These are phyloP conservation scores for Pterocles orientalis DNA, from an alignment of 2,113 vertebrate species.

Conservation along the genomic window DNA sequence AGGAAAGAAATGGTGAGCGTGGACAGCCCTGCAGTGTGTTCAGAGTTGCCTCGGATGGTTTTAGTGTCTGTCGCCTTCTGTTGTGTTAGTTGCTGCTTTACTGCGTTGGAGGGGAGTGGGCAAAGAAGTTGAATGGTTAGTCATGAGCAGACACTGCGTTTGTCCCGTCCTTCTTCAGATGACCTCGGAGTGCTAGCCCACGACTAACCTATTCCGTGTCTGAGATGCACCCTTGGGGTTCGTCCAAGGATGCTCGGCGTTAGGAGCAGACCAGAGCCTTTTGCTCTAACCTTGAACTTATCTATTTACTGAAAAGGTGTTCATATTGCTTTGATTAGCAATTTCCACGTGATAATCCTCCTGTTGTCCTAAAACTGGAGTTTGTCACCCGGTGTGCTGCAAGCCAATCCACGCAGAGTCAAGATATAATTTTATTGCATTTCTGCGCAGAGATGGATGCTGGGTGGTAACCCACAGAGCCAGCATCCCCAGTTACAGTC, in stretches of 20 bases:
- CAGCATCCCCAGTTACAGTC: too few relatives aligned
- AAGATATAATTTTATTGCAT: too few relatives aligned
- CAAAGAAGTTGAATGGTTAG: neutral
- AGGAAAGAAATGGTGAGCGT: neutral
- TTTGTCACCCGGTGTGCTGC: too few relatives aligned
- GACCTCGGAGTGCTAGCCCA: neutral
- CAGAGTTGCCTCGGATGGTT: neutral
- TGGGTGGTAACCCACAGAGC: too few relatives aligned
- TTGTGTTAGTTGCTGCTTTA: neutral
- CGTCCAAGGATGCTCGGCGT: neutral
- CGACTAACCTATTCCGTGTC: neutral
- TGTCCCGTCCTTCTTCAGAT: neutral
- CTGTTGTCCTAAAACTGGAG: too few relatives aligned
- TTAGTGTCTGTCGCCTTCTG: neutral
- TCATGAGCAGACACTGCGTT: fast-evolving
- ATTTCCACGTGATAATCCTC: neutral
- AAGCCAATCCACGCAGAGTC: too few relatives aligned
- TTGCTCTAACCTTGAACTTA: neutral
- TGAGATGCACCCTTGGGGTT: neutral
- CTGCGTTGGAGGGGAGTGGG: neutral
- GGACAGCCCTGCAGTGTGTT: neutral
- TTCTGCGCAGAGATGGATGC: too few relatives aligned
- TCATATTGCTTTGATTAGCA: neutral
- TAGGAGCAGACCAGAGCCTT: neutral
- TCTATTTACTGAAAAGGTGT: neutral